Base-by-base conservation (phyloP, 2,113 vertebrate genomes). In the Macaca fascicularis region DNA sequence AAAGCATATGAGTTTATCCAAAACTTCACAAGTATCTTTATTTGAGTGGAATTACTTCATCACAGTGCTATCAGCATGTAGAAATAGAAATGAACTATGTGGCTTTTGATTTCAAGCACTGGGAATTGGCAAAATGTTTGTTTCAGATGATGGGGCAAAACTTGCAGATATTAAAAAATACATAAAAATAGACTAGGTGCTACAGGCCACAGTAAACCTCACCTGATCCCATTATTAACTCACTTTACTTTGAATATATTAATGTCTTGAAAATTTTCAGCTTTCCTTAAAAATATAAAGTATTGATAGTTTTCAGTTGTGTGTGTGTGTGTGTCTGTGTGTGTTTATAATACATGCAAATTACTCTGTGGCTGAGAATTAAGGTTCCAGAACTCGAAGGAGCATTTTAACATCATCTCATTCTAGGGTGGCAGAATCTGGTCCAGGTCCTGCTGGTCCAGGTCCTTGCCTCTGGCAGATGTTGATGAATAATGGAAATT, bases 61-160 rank as follows among this genome's bases (percentile, higher is more conserved):
- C 13, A 23, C 19, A 64, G 8, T 78, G 35, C 14, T 57, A 81
- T 80, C 32, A 92, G 13, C 22, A 38, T 3, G 16, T 43, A 76
- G 32, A 90, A 87, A 90, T 30, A 79, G 22, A 95, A 97, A 75
- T 89, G 13, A 96, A 95, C 12, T 35, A 13, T 43, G 11, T 32
- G n/a, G 48, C 5, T 95, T 69, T 76, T 70, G 14, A 69, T 93
- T 95, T 27, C 72, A 92, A 86, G 23, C 30, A 87, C 19, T 52
- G 13, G 55, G 5, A 4, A 78, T 67, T 40, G 30, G 88, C 1
- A 97, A 92, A 88, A 78, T 90, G 25, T 30, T 75, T 69, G n/a
- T 30, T 75, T 86, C 79, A 64, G 57, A 94, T 55, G 67, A 82
- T 69, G 9, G 13, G 8, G 2, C 2, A 78, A 6, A 82, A 75